Evolutionary conservation across 2,113 vertebrate species (phyloP).

Genomic region (Odocoileus hemionus): DNA sequence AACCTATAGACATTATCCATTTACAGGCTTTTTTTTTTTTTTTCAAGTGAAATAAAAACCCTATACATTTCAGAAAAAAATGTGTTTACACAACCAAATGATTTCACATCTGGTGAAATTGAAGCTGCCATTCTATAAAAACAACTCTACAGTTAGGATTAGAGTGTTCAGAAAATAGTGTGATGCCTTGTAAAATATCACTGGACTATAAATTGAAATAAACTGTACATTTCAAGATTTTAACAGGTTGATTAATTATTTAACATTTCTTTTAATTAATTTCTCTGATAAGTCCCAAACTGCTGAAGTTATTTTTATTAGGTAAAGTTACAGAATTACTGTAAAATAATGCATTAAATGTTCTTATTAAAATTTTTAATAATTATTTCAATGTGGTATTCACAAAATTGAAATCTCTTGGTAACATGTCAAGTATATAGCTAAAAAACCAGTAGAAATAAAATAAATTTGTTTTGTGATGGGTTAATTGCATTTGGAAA

Average conservation of each 20-base stretch:
- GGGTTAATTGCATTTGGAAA: slow-evolving; percentile 5
- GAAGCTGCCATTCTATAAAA: slow-evolving; percentile 48
- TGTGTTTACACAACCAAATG: slow-evolving; percentile 65
- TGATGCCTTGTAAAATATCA: neutral
- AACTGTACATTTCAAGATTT: neutral
- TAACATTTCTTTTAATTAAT: neutral
- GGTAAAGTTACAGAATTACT: neutral
- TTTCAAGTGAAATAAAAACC: slow-evolving; percentile 52
- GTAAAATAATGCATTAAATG: neutral
- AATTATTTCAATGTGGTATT: neutral
- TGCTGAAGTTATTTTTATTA: neutral
- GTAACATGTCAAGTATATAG: neutral
- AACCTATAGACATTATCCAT: slow-evolving; percentile 44
- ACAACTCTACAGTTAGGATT: neutral
- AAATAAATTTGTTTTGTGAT: neutral
- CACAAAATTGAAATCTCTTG: neutral
- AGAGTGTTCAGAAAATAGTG: slow-evolving; percentile 18
- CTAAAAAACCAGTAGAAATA: neutral
- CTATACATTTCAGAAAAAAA: slow-evolving; percentile 55
- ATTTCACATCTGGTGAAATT: slow-evolving; percentile 72
- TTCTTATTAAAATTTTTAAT: neutral
- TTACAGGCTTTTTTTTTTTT: slow-evolving; percentile 30
- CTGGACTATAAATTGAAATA: neutral
- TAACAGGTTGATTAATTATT: neutral
- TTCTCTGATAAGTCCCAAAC: neutral